These are phyloP conservation scores for Engystomops pustulosus DNA, from an alignment of 2,113 vertebrate species.

Conservation along the genomic window DNA sequence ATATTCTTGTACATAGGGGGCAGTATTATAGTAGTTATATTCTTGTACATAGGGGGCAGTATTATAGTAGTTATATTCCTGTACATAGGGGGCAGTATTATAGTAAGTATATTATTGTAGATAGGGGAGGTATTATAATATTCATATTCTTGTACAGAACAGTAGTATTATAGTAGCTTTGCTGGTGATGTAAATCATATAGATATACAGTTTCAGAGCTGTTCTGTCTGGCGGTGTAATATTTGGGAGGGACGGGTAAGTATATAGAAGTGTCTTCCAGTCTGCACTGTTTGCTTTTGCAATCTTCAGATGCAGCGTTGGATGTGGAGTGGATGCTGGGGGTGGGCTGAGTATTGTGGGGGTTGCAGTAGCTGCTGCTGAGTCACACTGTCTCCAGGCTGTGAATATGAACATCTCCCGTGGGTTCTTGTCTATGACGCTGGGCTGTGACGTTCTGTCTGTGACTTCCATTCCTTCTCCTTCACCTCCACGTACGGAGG, in stretches of 20 bases:
- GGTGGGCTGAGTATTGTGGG: neutral
- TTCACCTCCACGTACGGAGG: constrained; percentile 23
- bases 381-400: constrained; percentile 33
- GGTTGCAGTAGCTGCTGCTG: constrained; percentile 35
- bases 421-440: constrained; percentile 29
- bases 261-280: neutral
- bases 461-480: constrained; percentile 40
- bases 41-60: neutral
- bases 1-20: neutral
- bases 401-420: constrained; percentile 38
- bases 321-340: neutral
- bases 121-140: too few species aligned
- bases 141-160: too few species aligned
- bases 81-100: neutral
- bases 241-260: neutral
- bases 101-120: too few species aligned
- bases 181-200: neutral
- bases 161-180: too few species aligned
- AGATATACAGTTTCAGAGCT: too few species aligned
- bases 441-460: constrained; percentile 11
- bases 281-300: neutral
- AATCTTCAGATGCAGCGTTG: neutral
- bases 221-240: neutral
- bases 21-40: too few species aligned
- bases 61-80: constrained; percentile 7